A percentile compares a stretch with the other conserved stretches of the same genome.
Conservation (phyloP, 2,797 vertebrate genomes). For the Distichodus sexfasciatus region DNA sequence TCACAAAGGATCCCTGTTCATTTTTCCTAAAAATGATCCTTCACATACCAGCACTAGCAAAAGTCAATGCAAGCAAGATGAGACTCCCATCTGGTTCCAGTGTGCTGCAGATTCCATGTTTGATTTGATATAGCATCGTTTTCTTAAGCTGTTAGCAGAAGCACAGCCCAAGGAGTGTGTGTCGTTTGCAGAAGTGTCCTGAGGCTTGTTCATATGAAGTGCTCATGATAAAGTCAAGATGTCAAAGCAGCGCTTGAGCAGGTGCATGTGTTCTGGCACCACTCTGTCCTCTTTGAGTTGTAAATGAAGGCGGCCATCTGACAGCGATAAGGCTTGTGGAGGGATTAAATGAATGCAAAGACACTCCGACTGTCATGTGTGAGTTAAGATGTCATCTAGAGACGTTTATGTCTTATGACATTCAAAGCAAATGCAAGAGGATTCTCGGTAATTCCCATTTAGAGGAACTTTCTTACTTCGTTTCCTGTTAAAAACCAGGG, state of each 20-base stretch:
- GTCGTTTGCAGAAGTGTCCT: neutral
- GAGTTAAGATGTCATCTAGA: neutral
- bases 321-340: neutral
- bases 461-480: neutral
- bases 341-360: conserved; percentile 4
- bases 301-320: conserved; percentile 25
- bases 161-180: neutral
- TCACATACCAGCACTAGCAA: conserved; percentile 8
- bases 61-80: conserved; percentile 4
- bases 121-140: conserved; percentile 1
- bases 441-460: neutral
- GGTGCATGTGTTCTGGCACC: conserved; percentile 10
- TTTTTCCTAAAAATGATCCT: conserved; percentile 11
- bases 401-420: neutral
- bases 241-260: neutral
- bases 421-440: neutral
- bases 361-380: neutral
- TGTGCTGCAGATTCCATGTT: neutral
- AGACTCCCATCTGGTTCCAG: conserved; percentile 33
- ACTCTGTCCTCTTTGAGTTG: neutral
- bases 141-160: neutral
- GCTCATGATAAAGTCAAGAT: conserved; percentile 13
- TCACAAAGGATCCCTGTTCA: conserved; percentile 26
- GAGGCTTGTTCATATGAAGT: conserved; percentile 14
- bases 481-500: no score